phyloP scores from a whole-genome alignment of 2,113 vertebrate species.

The Dinomys branickii region DNA sequence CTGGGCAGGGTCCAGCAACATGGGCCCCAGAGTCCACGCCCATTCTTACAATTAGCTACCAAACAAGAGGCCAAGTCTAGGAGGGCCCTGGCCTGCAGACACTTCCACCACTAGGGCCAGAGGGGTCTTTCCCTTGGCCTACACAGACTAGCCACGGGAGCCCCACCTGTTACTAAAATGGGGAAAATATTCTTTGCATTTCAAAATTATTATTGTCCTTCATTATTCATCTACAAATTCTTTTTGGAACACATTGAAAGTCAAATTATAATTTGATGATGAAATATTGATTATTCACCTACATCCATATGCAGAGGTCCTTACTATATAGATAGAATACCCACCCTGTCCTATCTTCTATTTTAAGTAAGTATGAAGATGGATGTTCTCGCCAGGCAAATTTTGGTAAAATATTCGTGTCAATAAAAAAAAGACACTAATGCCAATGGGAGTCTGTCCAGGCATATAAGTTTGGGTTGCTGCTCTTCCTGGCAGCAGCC shows the following conservation, averaged over 20 bases:
- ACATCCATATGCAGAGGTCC: not conserved
- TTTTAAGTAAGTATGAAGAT: slow-evolving; percentile 61
- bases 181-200: not conserved
- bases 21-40: too few relatives aligned
- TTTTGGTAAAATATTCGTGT: slow-evolving; percentile 72
- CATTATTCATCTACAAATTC: slow-evolving; percentile 1
- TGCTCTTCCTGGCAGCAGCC: not conserved
- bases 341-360: not conserved
- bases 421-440: slow-evolving; percentile 49
- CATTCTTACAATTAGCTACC: fast-evolving
- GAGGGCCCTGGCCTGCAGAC: not conserved
- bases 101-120: fast-evolving
- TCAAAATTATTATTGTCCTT: not conserved
- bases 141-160: not conserved
- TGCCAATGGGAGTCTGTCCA: slow-evolving; percentile 49
- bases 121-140: not conserved
- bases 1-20: not conserved
- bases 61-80: too few relatives aligned
- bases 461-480: not conserved
- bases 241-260: slow-evolving; percentile 33
- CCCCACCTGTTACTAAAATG: not conserved
- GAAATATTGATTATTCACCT: slow-evolving; percentile 62
- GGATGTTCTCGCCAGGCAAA: slow-evolving; percentile 21
- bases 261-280: slow-evolving; percentile 58
- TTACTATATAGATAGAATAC: too few relatives aligned